Evolutionary conservation across 2,113 vertebrate species (phyloP).

Genomic region (Panthera tigris): DNA sequence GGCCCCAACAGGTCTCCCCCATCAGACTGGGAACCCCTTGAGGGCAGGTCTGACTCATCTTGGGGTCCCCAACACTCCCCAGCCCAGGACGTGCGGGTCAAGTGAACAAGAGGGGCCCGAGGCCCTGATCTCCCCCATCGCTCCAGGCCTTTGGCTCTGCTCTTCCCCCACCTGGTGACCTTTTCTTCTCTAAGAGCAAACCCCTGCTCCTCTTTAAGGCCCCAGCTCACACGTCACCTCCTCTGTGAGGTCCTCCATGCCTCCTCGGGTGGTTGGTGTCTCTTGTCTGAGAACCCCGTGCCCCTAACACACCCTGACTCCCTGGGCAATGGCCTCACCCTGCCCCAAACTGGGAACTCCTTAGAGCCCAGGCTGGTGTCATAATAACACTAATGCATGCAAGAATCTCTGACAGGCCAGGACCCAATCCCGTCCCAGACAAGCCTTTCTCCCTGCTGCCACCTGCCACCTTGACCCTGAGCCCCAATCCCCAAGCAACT

Average conservation of each 20-base stretch:
- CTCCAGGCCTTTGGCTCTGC: background rate
- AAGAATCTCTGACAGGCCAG: background rate
- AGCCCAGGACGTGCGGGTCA: rapidly evolving
- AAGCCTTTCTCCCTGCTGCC: background rate
- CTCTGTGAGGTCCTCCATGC: background rate
- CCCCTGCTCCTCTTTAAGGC: background rate
- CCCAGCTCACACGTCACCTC: background rate
- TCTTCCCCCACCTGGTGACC: background rate
- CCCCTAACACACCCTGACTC: background rate
- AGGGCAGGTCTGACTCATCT: background rate
- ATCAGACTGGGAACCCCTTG: background rate
- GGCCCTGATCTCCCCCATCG: background rate
- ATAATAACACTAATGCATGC: background rate
- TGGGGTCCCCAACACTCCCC: background rate
- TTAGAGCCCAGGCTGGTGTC: background rate
- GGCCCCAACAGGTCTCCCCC: background rate
- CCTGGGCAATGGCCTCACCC: background rate
- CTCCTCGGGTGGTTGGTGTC: background rate
- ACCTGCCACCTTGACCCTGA: background rate
- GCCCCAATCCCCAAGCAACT: background rate
- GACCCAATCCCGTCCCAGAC: background rate
- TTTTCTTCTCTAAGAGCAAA: background rate
- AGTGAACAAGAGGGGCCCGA: background rate
- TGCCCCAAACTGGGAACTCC: background rate
- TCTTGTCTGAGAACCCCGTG: background rate